Conservation (phyloP, 2,888 invertebrate species). For the Coelinius sp. region DNA sequence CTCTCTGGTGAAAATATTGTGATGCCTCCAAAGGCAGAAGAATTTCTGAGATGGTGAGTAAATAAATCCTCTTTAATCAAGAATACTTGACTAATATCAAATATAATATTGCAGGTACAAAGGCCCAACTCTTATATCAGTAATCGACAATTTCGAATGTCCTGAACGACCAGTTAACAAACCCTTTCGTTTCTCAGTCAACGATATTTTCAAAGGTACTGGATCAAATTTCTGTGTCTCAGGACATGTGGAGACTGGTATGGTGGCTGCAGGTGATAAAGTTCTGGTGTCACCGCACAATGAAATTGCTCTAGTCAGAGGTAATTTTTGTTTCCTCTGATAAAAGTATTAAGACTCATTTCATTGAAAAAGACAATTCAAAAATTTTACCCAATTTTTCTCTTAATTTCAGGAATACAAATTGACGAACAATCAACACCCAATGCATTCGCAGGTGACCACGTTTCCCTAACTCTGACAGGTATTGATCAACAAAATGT, state of each 20-base stretch:
- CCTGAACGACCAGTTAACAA: constrained; percentile 90
- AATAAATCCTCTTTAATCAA: neutral
- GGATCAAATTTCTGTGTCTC: constrained; percentile 92
- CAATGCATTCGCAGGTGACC: constrained; percentile 95
- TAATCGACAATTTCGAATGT: constrained; percentile 89
- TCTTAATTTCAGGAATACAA: constrained; percentile 69
- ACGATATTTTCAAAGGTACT: constrained; percentile 94
- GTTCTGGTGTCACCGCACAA: constrained; percentile 88
- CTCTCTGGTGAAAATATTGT: constrained; percentile 95
- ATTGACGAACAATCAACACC: constrained; percentile 82
- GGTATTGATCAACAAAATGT: constrained; percentile 90
- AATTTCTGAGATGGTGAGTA: constrained; percentile 75
- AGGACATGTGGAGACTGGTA: constrained; percentile 93
- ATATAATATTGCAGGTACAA: constrained; percentile 77
- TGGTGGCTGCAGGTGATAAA: constrained; percentile 87
- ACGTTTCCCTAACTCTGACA: constrained; percentile 85
- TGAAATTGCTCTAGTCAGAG: constrained; percentile 87
- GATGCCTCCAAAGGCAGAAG: constrained; percentile 77
- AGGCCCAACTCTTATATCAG: constrained; percentile 87
- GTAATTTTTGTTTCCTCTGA: too few species aligned
- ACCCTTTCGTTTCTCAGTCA: constrained; percentile 92
- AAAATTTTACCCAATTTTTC: too few species aligned
- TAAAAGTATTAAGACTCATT: too few species aligned
- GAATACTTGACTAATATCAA: constrained; percentile 10
- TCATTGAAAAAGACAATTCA: too few species aligned